Conservation (phyloP, 2,888 invertebrate species). For the Ectemnius cavifrons region DNA sequence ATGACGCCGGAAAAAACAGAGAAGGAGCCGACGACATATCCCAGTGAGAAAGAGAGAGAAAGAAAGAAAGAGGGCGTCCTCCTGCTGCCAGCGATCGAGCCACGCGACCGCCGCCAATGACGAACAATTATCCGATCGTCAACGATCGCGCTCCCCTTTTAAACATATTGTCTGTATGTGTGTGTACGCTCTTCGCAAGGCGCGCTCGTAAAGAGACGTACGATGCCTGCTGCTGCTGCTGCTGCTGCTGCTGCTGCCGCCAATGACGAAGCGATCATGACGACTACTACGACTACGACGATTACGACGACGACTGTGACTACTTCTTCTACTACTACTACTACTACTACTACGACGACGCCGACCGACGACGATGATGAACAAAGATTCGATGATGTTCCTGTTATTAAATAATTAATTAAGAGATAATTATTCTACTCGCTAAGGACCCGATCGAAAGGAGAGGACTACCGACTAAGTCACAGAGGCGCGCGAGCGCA, state of each 20-base stretch:
- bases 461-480: conserved; percentile 72
- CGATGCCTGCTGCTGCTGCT: no score
- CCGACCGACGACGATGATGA: conserved; percentile 64
- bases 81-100: conserved; percentile 51
- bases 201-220: no score
- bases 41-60: neutral
- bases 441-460: conserved; percentile 27
- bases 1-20: neutral
- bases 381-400: conserved; percentile 78
- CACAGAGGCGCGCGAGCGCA: conserved; percentile 38
- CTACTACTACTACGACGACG: neutral
- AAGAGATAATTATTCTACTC: conserved; percentile 56
- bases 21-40: neutral
- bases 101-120: conserved; percentile 55
- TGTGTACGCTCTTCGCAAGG: no score
- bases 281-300: no score
- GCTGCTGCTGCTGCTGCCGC: no score
- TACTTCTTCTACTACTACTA: no score
- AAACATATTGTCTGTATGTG: no score
- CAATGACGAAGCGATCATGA: no score
- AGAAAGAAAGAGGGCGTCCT: conserved; percentile 15
- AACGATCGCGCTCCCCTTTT: no score
- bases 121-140: conserved; percentile 55
- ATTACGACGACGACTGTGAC: no score
- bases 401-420: conserved; percentile 75